These are phyloP conservation scores for Fregata magnificens DNA, from an alignment of 2,113 vertebrate species.

Conservation along the genomic window DNA sequence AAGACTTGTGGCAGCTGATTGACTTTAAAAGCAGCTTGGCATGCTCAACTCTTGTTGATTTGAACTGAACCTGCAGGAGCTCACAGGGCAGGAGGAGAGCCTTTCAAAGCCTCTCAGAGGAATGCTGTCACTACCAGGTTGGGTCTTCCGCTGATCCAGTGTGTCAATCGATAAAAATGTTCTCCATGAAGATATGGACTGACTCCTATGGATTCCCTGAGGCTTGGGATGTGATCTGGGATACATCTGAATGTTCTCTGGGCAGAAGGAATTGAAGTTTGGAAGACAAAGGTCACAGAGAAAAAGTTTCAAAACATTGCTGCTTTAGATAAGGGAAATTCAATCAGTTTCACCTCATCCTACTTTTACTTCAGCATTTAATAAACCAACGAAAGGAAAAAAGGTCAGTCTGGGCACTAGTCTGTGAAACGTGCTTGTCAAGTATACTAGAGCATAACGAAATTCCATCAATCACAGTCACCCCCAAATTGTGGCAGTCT, in stretches of 20 bases:
- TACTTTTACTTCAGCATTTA: background rate
- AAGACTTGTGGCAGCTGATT: background rate
- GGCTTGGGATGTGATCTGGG: background rate
- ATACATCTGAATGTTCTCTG: background rate
- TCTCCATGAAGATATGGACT: background rate
- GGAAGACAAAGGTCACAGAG: background rate
- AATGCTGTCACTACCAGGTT: background rate
- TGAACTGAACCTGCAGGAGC: background rate
- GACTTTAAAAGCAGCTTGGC: background rate
- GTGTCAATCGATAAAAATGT: background rate
- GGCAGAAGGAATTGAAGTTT: background rate
- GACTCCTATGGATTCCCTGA: background rate
- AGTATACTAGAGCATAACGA: background rate
- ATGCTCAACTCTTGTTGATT: background rate
- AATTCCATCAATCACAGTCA: background rate
- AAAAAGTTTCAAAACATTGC: background rate
- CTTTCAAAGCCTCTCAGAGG: background rate
- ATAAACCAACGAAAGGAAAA: background rate
- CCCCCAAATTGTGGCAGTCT: background rate
- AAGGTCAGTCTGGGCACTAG: background rate
- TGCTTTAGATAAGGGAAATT: background rate
- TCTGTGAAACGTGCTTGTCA: background rate
- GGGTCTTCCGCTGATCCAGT: background rate
- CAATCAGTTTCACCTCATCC: background rate
- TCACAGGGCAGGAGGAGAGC: background rate